A percentile compares a stretch with the other conserved stretches of the same genome.
Conservation (phyloP, 2,888 invertebrate genomes). For the Epiperipatus broadwayi region DNA sequence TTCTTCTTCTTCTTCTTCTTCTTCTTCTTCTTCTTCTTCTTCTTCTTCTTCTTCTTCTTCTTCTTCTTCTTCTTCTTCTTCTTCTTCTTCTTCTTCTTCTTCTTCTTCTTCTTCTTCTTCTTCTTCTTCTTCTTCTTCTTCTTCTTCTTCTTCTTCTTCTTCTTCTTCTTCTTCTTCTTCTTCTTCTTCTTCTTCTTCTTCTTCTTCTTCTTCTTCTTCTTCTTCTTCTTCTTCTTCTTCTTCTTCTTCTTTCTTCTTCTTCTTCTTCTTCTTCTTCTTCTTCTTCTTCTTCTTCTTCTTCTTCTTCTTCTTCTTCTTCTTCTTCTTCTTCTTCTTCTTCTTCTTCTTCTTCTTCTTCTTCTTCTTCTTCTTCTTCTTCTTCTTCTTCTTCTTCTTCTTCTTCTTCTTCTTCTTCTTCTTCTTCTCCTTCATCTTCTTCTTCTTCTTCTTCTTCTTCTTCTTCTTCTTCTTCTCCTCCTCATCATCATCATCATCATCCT, state of each 20-base stretch:
- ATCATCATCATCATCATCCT: too few species aligned
- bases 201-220: background rate
- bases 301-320: background rate
- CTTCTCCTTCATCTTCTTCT: too few species aligned
- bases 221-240: background rate
- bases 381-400: background rate
- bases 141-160: too few species aligned
- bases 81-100: too few species aligned
- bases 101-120: too few species aligned
- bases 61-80: too few species aligned
- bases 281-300: background rate
- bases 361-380: constrained; percentile 1
- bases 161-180: too few species aligned
- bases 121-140: too few species aligned
- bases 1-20: too few species aligned
- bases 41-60: too few species aligned
- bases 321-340: background rate
- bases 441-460: background rate
- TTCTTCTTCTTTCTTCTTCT: background rate
- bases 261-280: background rate
- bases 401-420: background rate
- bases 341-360: background rate
- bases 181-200: background rate
- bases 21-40: too few species aligned
- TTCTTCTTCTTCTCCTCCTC: too few species aligned